Base-by-base conservation (phyloP, 2,888 invertebrate genomes). In the Thecophora atra region DNA sequence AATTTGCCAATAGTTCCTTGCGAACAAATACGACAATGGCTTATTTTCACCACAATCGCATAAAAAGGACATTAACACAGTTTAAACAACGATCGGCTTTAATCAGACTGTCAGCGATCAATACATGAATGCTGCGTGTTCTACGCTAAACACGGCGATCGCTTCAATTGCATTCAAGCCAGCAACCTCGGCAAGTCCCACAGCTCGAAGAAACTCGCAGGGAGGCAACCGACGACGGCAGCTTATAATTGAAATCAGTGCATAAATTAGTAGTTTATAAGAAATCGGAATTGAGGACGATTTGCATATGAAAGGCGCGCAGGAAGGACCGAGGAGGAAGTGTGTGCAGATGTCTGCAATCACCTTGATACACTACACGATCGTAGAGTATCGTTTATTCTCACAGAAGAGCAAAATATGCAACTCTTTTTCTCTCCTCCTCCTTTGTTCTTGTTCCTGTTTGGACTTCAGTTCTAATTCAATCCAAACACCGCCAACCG, bases 271-370 rank as follows among this genome's bases (percentile, higher is more conserved):
- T 15, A 58, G 26, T 26, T 58, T 58, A 58, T 58, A 58, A 58
- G 58, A 28, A 58, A 58, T 28, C 28, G 19, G 8, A 37, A 37
- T 37, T 2, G 37, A 37, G 11, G 11, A 28, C 4, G 24, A 58
- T 58, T 58, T 58, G 58, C 58, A 58, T 58, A 58, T 26, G 26
- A 58, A 58, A 28, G 24, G n/a, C 47, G 47, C 47, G 47, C 15
- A 47, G 47, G 8, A 17, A n/a, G 47, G 15, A 47, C n/a, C 47
- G 47, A n/a, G 15, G 15, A 8, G 24, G 26, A 24, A 26, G 58
- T 26, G 64, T 17, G 64, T 47, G 64, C 64, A 64, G 64, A 64
- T 64, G 64, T 47, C 26, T 64, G 47, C 44, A 26, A 64, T 64
- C 64, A 47, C 47, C 58, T 28, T 28, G 58, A 58, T 58, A 15